Evolutionary conservation across 92 coral and sea anemone species (phyloP), one percentile per base, ranked within the genome.

Genomic region (Pocillopora meandrina): DNA sequence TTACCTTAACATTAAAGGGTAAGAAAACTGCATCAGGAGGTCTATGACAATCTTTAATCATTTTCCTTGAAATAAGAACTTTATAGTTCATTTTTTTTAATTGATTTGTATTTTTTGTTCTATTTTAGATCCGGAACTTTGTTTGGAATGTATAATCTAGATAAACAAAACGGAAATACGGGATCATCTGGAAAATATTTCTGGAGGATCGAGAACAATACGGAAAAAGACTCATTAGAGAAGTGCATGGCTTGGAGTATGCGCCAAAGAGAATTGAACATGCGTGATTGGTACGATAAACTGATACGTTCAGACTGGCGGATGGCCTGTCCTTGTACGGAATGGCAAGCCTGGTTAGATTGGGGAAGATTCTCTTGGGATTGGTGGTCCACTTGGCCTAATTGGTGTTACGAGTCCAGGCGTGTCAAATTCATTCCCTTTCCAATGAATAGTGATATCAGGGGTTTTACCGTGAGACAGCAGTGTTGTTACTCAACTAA

Each of bases 281-380:
- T 26, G 31, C 31, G 31, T 26, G 31, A 26, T 26, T 19, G 63
- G 67, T 74, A 83, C 18, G 2, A 49, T 7, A 64, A 7, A 14
- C 79, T 34, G 4, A 19, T 62, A 33, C 72, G 63, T 11, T 47
- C 42, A 18, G 63, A 85, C 42, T 1, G 16, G 34, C 65, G 33
- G 9, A 35, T 70, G 77, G 86, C 93, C 0, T 90, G 93, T 70
- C 93, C 93, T 5, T 90, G 93, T 56, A 65, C 78, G 12, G 36
- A 58, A 8, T 20, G 79, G 72, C 93, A 90, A 63, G 93, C 93
- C 4, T 20, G 72, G 72, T 74, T 69, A 9, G 91, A 90, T 47
- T 19, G 86, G 69, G 81, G 93, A 9, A 76, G 84, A 67, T 75
- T 47, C 56, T 57, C 15, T 11, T 67, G 61, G 68, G n/a, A 36